Percentiles rank a stretch among this genome's conserved stretches.
Evolutionary conservation across 2,797 vertebrate genomes (phyloP).

Genomic region (Meriones psammophilus): DNA sequence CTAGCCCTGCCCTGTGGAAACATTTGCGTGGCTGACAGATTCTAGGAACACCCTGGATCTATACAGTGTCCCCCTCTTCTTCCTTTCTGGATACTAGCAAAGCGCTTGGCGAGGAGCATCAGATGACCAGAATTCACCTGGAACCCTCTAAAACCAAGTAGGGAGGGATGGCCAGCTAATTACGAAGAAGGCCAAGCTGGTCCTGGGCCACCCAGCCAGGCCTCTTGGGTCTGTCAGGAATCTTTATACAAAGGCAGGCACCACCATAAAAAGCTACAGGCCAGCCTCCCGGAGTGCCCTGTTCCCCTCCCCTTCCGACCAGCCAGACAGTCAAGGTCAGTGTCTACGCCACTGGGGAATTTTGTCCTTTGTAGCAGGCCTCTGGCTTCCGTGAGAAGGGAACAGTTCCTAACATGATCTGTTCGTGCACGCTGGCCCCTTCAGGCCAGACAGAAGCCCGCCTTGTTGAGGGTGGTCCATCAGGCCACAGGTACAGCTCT

Average conservation of each 20-base stretch:
- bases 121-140: not conserved
- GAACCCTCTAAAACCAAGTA: not conserved
- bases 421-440: conserved; percentile 69
- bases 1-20: not conserved
- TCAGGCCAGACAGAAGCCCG: conserved; percentile 82
- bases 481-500: conserved; percentile 37
- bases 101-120: not conserved
- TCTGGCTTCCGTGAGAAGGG: not conserved
- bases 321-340: not conserved
- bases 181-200: not conserved
- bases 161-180: not conserved
- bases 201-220: not conserved
- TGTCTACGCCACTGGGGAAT: not conserved
- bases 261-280: not conserved
- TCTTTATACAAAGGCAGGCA: not conserved
- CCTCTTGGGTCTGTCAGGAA: not conserved
- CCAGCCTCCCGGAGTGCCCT: not conserved
- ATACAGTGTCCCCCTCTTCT: accelerated
- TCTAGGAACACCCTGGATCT: not conserved
- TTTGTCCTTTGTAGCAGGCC: not conserved
- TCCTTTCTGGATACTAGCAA: not conserved
- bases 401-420: conserved; percentile 28
- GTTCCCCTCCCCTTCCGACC: not conserved
- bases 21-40: not conserved
- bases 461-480: conserved; percentile 74